Evolutionary conservation across 2,797 vertebrate genomes (phyloP).

Genomic region (Erethizon dorsatum): DNA sequence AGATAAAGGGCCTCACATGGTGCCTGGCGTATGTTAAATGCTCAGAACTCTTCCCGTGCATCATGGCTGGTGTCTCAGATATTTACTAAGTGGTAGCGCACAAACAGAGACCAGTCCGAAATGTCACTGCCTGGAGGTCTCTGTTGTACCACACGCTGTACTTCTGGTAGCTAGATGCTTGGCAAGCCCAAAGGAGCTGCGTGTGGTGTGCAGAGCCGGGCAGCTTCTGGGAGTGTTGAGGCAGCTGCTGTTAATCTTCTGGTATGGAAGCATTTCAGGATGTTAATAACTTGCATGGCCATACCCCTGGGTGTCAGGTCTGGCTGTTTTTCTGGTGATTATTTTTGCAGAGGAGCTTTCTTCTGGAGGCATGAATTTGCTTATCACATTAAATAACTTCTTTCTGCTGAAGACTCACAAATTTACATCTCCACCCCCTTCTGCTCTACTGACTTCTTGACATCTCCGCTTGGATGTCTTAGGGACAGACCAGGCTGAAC

Average conservation of each 20-base stretch:
- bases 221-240: not conserved
- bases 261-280: not conserved
- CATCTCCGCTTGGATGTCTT: conserved; percentile 4
- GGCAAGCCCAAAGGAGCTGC: not conserved
- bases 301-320: not conserved
- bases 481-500: not conserved
- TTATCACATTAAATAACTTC: conserved; percentile 66
- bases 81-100: not conserved
- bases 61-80: not conserved
- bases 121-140: not conserved
- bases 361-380: conserved; percentile 70
- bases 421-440: not conserved
- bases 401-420: conserved; percentile 58
- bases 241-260: not conserved
- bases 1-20: not conserved
- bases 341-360: conserved; percentile 36
- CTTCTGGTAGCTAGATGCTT: not conserved
- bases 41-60: not conserved
- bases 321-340: conserved; percentile 54
- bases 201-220: not conserved
- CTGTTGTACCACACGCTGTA: not conserved
- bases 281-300: conserved; percentile 31
- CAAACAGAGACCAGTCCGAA: not conserved
- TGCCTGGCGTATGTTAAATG: not conserved
- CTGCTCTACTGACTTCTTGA: conserved; percentile 12